Conservation (phyloP, 2,797 vertebrate species). For the Steatocranus sp. region DNA sequence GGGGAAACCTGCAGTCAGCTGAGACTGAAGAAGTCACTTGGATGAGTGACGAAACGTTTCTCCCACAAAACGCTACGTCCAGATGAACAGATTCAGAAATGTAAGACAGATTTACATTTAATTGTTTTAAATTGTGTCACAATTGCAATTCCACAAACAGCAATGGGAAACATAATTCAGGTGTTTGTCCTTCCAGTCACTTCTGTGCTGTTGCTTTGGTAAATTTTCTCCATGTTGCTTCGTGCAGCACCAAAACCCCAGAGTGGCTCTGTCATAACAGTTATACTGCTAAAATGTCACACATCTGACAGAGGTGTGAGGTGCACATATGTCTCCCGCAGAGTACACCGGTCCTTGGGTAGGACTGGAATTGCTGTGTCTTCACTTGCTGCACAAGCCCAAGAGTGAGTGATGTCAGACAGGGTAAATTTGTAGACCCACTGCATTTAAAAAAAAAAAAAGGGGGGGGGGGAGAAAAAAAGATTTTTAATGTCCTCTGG, state of each 20-base stretch:
- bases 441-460: background rate
- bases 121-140: background rate
- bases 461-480: background rate
- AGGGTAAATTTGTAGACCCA: background rate
- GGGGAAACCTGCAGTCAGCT: too few relatives aligned
- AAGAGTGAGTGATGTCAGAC: slow-evolving; percentile 17
- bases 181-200: background rate
- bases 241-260: slow-evolving; percentile 30
- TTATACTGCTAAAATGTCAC: slow-evolving; percentile 57
- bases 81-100: too few relatives aligned
- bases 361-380: slow-evolving; percentile 18
- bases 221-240: slow-evolving; percentile 25
- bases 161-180: background rate
- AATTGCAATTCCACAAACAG: background rate
- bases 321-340: slow-evolving; percentile 52
- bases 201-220: background rate
- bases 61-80: too few relatives aligned
- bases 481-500: background rate
- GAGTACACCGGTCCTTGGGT: slow-evolving; percentile 17
- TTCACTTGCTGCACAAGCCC: slow-evolving; percentile 10
- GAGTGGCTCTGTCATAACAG: slow-evolving; percentile 53
- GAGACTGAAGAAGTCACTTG: too few relatives aligned
- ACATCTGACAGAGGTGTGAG: slow-evolving; percentile 50
- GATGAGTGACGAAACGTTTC: too few relatives aligned
- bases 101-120: background rate